Conservation (phyloP, 2,113 vertebrate genomes). For the Percopsis transmontana region DNA sequence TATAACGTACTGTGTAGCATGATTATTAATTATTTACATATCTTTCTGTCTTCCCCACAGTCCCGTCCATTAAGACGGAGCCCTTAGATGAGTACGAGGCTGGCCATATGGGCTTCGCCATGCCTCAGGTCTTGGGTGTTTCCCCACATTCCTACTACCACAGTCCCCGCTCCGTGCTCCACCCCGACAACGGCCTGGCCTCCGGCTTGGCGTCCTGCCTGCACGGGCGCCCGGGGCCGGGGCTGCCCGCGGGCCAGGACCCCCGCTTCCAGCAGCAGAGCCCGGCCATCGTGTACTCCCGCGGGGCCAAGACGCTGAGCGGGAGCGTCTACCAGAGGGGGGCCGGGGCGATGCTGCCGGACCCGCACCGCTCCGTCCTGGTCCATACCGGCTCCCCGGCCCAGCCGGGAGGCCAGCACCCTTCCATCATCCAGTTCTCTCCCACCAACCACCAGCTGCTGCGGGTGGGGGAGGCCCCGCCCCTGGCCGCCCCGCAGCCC, state of each 20-base stretch:
- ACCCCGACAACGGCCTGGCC: slow-evolving; percentile 84
- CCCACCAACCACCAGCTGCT: slow-evolving; percentile 87
- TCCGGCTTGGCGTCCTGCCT: slow-evolving; percentile 90
- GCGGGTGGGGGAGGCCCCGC: slow-evolving; percentile 71
- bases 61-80: slow-evolving; percentile 96
- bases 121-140: slow-evolving; percentile 85
- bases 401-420: slow-evolving; percentile 80
- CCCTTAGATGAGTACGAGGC: slow-evolving; percentile 92
- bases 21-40: neutral
- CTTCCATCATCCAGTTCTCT: slow-evolving; percentile 94
- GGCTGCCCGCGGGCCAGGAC: slow-evolving; percentile 77
- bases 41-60: slow-evolving; percentile 58
- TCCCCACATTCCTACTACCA: slow-evolving; percentile 89
- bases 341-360: slow-evolving; percentile 76
- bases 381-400: slow-evolving; percentile 87
- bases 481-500: slow-evolving; percentile 78
- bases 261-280: slow-evolving; percentile 89
- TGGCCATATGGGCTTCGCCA: slow-evolving; percentile 83
- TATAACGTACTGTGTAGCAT: too few species aligned
- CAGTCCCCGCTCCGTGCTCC: slow-evolving; percentile 79
- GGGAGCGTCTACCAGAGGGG: slow-evolving; percentile 84
- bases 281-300: slow-evolving; percentile 85
- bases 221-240: slow-evolving; percentile 83
- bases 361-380: slow-evolving; percentile 91
- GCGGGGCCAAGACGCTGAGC: slow-evolving; percentile 84